Evolutionary conservation across 1,140 invertebrate genomes (phyloP).

Genomic region (Branchinecta lindahli): DNA sequence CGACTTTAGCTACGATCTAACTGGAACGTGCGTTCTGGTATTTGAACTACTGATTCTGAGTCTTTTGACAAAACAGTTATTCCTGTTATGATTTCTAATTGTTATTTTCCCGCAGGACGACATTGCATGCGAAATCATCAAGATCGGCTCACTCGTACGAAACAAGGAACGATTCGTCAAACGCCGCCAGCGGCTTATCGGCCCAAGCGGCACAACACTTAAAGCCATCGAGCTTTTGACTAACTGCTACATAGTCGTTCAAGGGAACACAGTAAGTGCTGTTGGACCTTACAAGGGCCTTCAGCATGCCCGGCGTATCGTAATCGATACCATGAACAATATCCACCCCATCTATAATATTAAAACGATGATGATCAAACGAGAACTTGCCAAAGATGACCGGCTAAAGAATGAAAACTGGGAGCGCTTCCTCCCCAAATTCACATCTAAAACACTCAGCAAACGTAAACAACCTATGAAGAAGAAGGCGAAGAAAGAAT

Average conservation of each 20-base stretch:
- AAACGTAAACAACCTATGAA: constrained; percentile 73
- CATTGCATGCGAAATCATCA: constrained; percentile 86
- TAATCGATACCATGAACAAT: constrained; percentile 96
- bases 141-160: constrained; percentile 74
- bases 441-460: constrained; percentile 76
- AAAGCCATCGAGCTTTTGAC: constrained; percentile 97
- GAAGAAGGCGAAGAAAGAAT: constrained; percentile 64
- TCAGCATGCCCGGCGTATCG: constrained; percentile 77
- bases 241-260: constrained; percentile 90
- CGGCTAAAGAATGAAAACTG: constrained; percentile 86
- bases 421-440: constrained; percentile 93
- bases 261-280: constrained; percentile 93
- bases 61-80: background rate
- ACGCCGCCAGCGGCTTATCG: constrained; percentile 81
- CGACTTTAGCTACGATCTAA: no score
- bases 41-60: no score
- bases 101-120: constrained; percentile 53
- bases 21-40: no score
- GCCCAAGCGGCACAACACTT: constrained; percentile 88
- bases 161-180: constrained; percentile 95
- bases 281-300: constrained; percentile 90
- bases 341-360: constrained; percentile 99
- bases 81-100: constrained; percentile 5
- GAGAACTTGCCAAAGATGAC: constrained; percentile 81
- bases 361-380: constrained; percentile 94